Base-by-base conservation (phyloP, 2,113 vertebrate genomes). In the Rynchops niger region DNA sequence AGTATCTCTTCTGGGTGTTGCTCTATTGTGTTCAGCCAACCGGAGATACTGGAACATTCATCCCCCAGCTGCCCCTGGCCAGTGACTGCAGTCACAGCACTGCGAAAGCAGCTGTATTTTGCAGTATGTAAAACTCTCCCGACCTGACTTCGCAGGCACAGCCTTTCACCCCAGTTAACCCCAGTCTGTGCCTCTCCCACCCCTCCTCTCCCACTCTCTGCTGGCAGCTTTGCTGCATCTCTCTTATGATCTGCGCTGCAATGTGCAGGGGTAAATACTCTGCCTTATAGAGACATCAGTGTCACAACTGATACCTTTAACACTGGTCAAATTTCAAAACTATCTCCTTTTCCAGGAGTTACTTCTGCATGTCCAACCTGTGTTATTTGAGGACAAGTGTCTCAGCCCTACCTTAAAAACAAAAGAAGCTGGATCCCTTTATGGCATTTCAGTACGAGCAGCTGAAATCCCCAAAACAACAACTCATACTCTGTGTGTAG, bases 221-320 rank as follows among this genome's bases (percentile, higher is more conserved):
- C 25, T 15, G 20, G 50, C 40, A 61, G 27, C n/a, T 72, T 47
- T 73, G 71, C 53, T 67, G 40, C 42, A 40, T 36, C 72, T 52
- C 40, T 67, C 62, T 40, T 9, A 49, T 11, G 42, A 32, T 9
- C 56, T 30, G 15, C 40, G 40, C 18, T 20, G 15, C 47, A 67
- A 47, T 3, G 25, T 7, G 15, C 18, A 27, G 53, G 16, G 32
- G 47, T 77, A 73, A 52, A 62, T 30, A 73, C 17, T 58, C 36
- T 27, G n/a, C 32, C 23, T 32, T 56, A 5, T 5, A 26, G 9
- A 0, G 2, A 61, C 22, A 58, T 7, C 36, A 8, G 34, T 9
- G 53, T 45, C n/a, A 86, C 43, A 59, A 15, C 29, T 11, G 45
- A 72, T 21, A 36, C 11, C 36, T 56, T 73, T 15, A 43, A 65